Base-by-base conservation (phyloP, 2,888 invertebrate genomes). In the Stenotaenia linearis region DNA sequence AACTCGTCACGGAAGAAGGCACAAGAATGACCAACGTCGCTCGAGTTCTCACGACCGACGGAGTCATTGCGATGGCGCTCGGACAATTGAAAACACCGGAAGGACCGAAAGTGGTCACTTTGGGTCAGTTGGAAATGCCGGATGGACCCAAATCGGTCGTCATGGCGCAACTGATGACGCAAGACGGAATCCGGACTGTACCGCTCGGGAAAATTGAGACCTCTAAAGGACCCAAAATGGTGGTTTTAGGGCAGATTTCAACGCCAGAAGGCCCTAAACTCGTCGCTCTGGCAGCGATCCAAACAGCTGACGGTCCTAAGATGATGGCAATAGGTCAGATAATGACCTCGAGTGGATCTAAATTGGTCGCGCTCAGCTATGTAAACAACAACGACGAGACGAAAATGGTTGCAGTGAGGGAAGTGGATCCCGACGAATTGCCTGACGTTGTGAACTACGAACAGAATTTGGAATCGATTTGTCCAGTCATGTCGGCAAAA, bases 201-300 rank as follows among this genome's bases (percentile, higher is more conserved):
- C 37, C 78, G 15, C 15, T 78, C n/a, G 78, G 78, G 5, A 61
- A 61, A 1, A 90, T 92, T n/a, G 91, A 91, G 83, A 91, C 91
- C 1, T 88, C 89, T 76, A 90, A 90, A 82, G 90, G 91, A 25
- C 90, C 91, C 0, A 92, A 92, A 85, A 81, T 81, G 75, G 79
- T 81, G 12, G 80, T 50, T 18, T 91, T 91, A 0, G 92, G 92
- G 2, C 91, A 92, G 87, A 91, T 92, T 0, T 89, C 89, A 83
- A 91, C 91, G 6, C 91, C 91, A 84, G 90, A 89, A 81, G 91
- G 91, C 5, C 91, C 91, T 82, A 91, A 91, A 82, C 92, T 92
- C 84, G 89, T 93, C 81, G 61, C 78, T 9, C 92, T 92, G 18
- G 93, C 93, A 1, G 90, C 91, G 87, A 91, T 92, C 0, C 76